These are phyloP conservation scores for Tanypteryx hageni DNA, from an alignment of 2,888 invertebrate species.

Conservation along the genomic window DNA sequence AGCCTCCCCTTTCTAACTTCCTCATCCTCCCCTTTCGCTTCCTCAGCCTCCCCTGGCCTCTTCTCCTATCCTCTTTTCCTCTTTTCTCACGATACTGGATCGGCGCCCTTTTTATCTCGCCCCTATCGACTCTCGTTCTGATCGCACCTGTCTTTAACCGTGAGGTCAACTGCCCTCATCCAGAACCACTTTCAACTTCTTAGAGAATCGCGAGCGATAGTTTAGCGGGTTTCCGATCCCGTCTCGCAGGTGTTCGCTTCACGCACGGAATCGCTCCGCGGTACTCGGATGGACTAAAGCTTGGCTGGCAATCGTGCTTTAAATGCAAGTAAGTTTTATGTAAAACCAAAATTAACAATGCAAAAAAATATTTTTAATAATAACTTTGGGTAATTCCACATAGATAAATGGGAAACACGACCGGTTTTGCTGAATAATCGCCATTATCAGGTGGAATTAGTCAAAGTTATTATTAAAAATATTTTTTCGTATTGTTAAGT, in stretches of 20 bases:
- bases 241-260: neutral
- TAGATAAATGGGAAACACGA: too few relatives aligned
- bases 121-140: slow-evolving; percentile 5
- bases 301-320: neutral
- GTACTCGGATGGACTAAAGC: neutral
- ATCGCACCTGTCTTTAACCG: slow-evolving; percentile 27
- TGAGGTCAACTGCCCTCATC: neutral
- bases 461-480: too few relatives aligned
- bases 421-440: too few relatives aligned
- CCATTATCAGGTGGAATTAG: too few relatives aligned
- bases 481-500: too few relatives aligned
- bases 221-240: neutral
- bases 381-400: too few relatives aligned
- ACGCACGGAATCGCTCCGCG: too few relatives aligned
- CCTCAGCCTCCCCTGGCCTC: neutral
- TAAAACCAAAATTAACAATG: too few relatives aligned
- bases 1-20: neutral
- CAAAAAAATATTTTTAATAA: too few relatives aligned
- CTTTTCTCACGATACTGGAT: slow-evolving; percentile 7
- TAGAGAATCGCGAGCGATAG: neutral
- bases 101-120: neutral
- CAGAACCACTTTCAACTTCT: neutral
- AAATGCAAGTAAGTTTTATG: too few relatives aligned
- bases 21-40: neutral
- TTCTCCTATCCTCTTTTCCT: neutral